phyloP scores from a whole-genome alignment of 2,888 invertebrate species.

The Adineta ricciae region DNA sequence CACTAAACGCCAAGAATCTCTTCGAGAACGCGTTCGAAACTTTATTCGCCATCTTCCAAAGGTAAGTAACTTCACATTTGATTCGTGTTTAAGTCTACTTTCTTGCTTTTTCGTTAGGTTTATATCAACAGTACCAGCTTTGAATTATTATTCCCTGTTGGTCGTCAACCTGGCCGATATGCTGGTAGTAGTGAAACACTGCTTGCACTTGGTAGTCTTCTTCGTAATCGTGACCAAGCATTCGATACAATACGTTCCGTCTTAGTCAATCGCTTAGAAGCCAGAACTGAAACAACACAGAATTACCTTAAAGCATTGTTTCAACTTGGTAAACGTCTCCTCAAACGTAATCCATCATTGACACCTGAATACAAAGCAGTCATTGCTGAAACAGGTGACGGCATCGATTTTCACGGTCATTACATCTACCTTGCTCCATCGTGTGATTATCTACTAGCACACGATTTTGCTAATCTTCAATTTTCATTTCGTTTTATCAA shows the following conservation, averaged over 20 bases:
- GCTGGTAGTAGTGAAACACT: background rate
- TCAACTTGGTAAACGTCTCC: background rate
- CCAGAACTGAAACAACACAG: background rate
- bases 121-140: background rate
- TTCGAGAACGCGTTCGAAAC: background rate
- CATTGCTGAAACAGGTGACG: background rate
- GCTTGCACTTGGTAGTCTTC: background rate
- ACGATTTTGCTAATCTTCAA: background rate
- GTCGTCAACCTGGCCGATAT: background rate
- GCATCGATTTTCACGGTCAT: background rate
- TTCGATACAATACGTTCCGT: background rate
- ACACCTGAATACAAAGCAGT: background rate
- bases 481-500: background rate
- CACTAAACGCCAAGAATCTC: background rate
- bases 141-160: background rate
- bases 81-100: background rate
- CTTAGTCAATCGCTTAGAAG: background rate
- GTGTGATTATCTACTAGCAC: background rate
- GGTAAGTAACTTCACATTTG: background rate
- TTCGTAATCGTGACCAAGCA: background rate
- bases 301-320: background rate
- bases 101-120: background rate
- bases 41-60: background rate
- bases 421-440: background rate
- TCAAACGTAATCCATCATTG: slow-evolving; percentile 11